phyloP scores from a whole-genome alignment of 2,797 vertebrate species.

The Oreortyx pictus region DNA sequence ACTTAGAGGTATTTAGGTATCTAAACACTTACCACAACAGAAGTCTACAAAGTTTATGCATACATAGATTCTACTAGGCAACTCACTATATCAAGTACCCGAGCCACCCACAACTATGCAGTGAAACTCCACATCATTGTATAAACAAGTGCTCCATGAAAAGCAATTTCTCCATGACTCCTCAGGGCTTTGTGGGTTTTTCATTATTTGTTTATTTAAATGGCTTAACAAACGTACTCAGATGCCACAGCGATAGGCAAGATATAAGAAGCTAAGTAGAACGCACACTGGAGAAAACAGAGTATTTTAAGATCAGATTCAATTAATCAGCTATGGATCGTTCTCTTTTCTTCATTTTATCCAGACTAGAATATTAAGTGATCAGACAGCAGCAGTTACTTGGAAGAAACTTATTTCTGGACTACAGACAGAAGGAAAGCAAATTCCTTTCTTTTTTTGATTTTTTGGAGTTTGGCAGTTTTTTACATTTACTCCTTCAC shows the following conservation, averaged over 20 bases:
- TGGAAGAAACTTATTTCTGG: neutral
- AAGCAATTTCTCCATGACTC: slow-evolving; percentile 33
- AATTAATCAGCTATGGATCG: neutral
- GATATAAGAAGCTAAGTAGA: neutral
- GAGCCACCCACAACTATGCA: slow-evolving; percentile 47
- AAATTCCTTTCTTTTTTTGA: neutral
- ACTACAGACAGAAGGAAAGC: neutral
- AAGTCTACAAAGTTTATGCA: neutral
- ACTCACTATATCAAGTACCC: neutral
- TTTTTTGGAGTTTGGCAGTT: neutral
- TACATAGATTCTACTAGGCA: slow-evolving; percentile 12
- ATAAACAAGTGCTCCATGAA: slow-evolving; percentile 39
- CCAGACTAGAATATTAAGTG: neutral
- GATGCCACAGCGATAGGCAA: neutral
- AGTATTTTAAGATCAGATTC: neutral
- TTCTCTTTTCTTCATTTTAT: neutral
- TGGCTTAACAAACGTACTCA: slow-evolving; percentile 22
- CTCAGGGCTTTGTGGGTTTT: slow-evolving; percentile 35
- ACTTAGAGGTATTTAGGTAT: slow-evolving; percentile 1
- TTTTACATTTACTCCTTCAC: neutral
- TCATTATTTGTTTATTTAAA: slow-evolving; percentile 48
- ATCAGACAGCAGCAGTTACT: neutral
- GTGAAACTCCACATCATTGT: slow-evolving; percentile 23
- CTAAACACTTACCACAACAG: slow-evolving; percentile 35
- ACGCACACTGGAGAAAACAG: neutral